phyloP scores from a whole-genome alignment of 2,888 invertebrate genomes.

The Patella ulyssiponensis region DNA sequence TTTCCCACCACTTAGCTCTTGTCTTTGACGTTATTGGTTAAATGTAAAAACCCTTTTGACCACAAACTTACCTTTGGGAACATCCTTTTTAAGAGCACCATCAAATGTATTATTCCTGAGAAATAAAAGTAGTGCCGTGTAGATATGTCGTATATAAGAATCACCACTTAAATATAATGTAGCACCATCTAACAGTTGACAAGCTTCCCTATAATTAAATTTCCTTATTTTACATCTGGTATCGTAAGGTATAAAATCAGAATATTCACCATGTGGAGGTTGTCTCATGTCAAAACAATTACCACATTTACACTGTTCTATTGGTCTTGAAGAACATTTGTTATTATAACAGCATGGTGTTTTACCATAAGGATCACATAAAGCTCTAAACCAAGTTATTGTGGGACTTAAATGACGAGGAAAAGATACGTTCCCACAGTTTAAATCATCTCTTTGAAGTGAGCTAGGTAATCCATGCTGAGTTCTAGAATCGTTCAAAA shows the following conservation, averaged over 20 bases:
- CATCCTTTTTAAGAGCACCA: neutral
- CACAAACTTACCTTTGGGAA: neutral
- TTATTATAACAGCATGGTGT: neutral
- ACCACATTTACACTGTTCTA: neutral
- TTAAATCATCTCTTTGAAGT: neutral
- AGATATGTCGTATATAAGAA: neutral
- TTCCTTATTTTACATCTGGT: neutral
- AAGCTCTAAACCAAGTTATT: neutral
- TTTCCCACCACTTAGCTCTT: too few relatives aligned
- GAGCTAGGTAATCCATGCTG: neutral
- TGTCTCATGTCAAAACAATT: constrained; percentile 9
- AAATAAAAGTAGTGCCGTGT: neutral
- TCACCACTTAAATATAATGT: neutral
- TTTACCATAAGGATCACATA: neutral
- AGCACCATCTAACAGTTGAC: neutral
- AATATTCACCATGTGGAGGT: neutral
- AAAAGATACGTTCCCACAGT: constrained; percentile 1
- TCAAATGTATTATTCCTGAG: neutral
- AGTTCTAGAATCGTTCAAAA: neutral
- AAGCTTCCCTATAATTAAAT: neutral
- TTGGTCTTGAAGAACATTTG: neutral
- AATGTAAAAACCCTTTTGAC: too few relatives aligned
- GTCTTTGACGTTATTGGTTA: too few relatives aligned
- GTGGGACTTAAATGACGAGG: neutral
- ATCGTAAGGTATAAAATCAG: neutral